A percentile compares a stretch with the other conserved stretches of the same genome.
These are phyloP conservation scores for Oncorhynchus keta DNA, from an alignment of 2,113 vertebrate species.

Conservation along the genomic window DNA sequence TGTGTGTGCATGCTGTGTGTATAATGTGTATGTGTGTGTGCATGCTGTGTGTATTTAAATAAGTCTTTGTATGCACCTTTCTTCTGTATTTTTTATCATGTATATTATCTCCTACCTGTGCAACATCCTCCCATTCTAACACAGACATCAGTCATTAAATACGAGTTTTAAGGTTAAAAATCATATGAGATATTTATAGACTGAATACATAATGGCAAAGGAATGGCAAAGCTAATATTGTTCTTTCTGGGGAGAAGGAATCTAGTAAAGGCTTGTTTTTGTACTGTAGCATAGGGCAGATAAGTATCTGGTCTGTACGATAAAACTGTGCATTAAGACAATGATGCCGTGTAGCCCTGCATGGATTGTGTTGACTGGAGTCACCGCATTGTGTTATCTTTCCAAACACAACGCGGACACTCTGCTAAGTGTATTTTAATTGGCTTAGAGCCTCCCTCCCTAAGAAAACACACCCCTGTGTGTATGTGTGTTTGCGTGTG, in stretches of 20 bases:
- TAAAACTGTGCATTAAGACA: conserved; percentile 44
- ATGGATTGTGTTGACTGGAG: conserved; percentile 47
- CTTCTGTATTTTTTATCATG: no score
- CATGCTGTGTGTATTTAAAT: no score
- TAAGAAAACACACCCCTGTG: conserved; percentile 78
- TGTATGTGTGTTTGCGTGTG: conserved; percentile 72
- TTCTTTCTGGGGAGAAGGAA: conserved; percentile 22
- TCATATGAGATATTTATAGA: conserved; percentile 37
- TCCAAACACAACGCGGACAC: conserved; percentile 81
- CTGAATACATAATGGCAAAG: conserved; percentile 24
- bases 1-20: not conserved
- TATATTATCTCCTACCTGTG: not conserved
- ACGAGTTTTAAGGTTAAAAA: conserved; percentile 22
- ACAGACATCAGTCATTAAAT: not conserved
- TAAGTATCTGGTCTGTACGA: conserved; percentile 56
- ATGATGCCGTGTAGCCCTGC: conserved; percentile 38
- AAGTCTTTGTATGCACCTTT: no score
- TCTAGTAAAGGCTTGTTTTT: conserved; percentile 36
- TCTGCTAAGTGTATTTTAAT: conserved; percentile 86
- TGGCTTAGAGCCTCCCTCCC: conserved; percentile 87
- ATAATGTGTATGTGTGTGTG: no score
- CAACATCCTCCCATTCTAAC: not conserved
- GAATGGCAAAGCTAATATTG: conserved; percentile 36
- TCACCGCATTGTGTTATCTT: conserved; percentile 75
- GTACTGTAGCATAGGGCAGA: conserved; percentile 38